These are phyloP conservation scores for Melozone crissalis DNA, from an alignment of 2,113 vertebrate species.

Conservation along the genomic window DNA sequence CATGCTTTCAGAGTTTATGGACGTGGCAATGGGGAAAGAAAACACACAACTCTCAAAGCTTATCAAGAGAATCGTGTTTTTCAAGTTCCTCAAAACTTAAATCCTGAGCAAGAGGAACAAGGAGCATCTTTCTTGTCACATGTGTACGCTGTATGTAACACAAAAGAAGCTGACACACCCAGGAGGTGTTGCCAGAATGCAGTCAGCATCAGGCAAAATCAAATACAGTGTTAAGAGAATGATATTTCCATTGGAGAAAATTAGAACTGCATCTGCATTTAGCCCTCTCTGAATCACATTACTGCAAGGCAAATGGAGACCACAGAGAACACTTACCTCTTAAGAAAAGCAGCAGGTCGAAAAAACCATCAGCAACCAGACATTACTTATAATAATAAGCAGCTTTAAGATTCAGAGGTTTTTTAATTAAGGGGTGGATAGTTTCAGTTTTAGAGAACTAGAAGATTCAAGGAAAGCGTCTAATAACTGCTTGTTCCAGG, in stretches of 20 bases:
- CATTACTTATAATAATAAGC: neutral
- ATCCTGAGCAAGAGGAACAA: neutral
- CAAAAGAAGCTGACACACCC: neutral
- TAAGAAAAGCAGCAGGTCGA: conserved; percentile 7
- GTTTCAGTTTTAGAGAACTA: neutral
- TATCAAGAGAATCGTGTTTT: neutral
- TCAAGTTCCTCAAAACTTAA: neutral
- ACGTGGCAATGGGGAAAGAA: neutral
- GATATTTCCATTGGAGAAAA: conserved; percentile 5
- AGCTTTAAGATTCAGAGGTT: neutral
- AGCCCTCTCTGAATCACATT: neutral
- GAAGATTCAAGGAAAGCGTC: neutral
- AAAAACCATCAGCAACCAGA: neutral
- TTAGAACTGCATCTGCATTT: conserved; percentile 12
- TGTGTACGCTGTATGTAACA: neutral
- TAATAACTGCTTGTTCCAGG: neutral
- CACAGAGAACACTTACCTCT: neutral
- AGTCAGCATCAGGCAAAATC: conserved; percentile 13
- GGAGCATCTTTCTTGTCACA: neutral
- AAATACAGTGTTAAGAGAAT: neutral
- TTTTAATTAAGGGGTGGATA: neutral
- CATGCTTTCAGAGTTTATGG: neutral
- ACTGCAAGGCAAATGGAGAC: neutral
- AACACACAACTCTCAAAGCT: neutral
- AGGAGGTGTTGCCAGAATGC: neutral